phyloP scores from a whole-genome alignment of 2,797 vertebrate species.

The Hoplostethus mediterraneus region DNA sequence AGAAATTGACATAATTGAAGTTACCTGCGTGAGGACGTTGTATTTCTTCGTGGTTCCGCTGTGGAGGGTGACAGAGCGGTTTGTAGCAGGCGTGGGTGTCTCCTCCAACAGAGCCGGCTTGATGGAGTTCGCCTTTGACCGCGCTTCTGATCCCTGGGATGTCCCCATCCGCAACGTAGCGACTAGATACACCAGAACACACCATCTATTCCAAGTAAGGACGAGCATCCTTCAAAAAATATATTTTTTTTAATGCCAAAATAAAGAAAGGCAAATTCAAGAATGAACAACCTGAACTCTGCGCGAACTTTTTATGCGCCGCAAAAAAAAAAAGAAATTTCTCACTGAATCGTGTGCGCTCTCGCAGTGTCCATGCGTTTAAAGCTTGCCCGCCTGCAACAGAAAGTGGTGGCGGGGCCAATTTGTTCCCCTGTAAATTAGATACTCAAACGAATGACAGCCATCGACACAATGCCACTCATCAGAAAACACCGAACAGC shows the following conservation, averaged over 20 bases:
- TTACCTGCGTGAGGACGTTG: constrained; percentile 90
- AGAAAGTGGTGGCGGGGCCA: constrained; percentile 21
- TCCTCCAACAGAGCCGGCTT: constrained; percentile 90
- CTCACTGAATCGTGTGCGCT: constrained; percentile 53
- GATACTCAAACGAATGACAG: constrained; percentile 45
- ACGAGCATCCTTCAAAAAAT: constrained; percentile 85
- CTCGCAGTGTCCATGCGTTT: constrained; percentile 68
- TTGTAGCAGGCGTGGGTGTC: constrained; percentile 86
- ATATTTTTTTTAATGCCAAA: constrained; percentile 9
- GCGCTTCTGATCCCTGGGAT: constrained; percentile 86
- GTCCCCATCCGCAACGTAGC: constrained; percentile 89
- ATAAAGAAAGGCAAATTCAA: background rate
- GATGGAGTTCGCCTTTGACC: constrained; percentile 95
- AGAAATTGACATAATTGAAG: background rate
- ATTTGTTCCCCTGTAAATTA: constrained; percentile 48
- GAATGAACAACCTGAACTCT: background rate
- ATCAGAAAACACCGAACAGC: constrained; percentile 3
- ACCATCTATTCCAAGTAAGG: constrained; percentile 87
- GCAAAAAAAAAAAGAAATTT: background rate
- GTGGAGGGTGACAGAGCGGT: constrained; percentile 83
- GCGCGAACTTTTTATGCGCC: constrained; percentile 6
- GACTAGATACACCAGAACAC: constrained; percentile 89
- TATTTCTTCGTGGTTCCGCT: constrained; percentile 88
- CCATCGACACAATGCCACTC: constrained; percentile 44
- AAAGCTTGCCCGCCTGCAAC: constrained; percentile 27